These are phyloP conservation scores for Spodoptera litura DNA, from an alignment of 1,140 invertebrate genomes.

Conservation along the genomic window DNA sequence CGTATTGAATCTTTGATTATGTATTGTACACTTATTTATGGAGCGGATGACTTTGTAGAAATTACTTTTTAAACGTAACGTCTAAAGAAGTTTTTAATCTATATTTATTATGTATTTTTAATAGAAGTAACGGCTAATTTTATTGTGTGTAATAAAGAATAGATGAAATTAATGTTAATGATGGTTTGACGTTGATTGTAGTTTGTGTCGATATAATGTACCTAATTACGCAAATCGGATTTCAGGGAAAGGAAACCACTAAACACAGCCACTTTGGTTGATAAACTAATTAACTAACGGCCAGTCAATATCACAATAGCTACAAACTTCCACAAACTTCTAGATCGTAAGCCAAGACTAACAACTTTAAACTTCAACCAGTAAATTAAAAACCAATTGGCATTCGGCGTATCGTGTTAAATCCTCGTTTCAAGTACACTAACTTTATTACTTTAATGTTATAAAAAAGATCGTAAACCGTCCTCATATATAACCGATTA, in stretches of 20 bases:
- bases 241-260: slow-evolving; percentile 14
- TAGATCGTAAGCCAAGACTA: background rate
- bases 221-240: slow-evolving; percentile 6
- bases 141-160: slow-evolving; percentile 12
- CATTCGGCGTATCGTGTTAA: slow-evolving; percentile 1
- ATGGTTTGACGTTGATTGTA: background rate
- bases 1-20: slow-evolving; percentile 55
- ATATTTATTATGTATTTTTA: slow-evolving; percentile 31
- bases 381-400: slow-evolving; percentile 16
- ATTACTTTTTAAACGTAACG: slow-evolving; percentile 32
- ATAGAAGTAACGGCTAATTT: slow-evolving; percentile 20
- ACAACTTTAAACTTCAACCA: background rate
- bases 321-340: background rate
- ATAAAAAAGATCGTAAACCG: slow-evolving; percentile 39
- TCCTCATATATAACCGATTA: slow-evolving; percentile 40
- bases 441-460: slow-evolving; percentile 21
- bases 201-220: background rate
- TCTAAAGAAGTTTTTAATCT: slow-evolving; percentile 27
- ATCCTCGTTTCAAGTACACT: slow-evolving; percentile 28
- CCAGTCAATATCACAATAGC: background rate
- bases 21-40: slow-evolving; percentile 60
- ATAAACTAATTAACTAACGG: slow-evolving; percentile 9
- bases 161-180: slow-evolving; percentile 2
- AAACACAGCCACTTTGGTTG: background rate
- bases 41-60: slow-evolving; percentile 47